phyloP scores from a whole-genome alignment of 2,113 vertebrate genomes.

The Oostethus manadensis region DNA sequence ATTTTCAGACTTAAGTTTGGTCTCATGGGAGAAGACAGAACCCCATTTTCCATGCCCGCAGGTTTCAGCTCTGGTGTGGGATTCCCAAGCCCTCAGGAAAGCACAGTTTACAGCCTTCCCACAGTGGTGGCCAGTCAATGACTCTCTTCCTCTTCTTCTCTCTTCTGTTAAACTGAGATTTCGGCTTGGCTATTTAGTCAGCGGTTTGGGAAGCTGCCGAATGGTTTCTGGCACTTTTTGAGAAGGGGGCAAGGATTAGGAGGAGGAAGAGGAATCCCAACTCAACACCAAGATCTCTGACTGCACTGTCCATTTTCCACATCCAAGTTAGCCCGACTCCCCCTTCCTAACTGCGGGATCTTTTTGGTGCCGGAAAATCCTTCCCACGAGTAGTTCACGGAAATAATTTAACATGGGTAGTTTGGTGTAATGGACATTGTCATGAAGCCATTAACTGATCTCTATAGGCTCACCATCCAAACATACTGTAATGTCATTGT shows the following conservation, averaged over 20 bases:
- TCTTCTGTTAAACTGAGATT: slow-evolving; percentile 46
- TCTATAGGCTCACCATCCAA: slow-evolving; percentile 29
- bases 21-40: slow-evolving; percentile 36
- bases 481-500: too few species aligned
- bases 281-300: slow-evolving; percentile 28
- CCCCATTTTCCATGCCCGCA: slow-evolving; percentile 64
- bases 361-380: slow-evolving; percentile 62
- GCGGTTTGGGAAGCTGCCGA: slow-evolving; percentile 61
- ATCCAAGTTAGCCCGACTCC: slow-evolving; percentile 44
- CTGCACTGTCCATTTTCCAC: slow-evolving; percentile 52
- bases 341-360: slow-evolving; percentile 28
- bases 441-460: slow-evolving; percentile 60
- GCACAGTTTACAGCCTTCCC: slow-evolving; percentile 72
- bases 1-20: slow-evolving; percentile 31
- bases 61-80: slow-evolving; percentile 67
- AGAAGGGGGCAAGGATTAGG: slow-evolving; percentile 12
- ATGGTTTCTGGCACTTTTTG: slow-evolving; percentile 54
- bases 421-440: slow-evolving; percentile 70
- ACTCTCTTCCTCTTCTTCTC: slow-evolving; percentile 54
- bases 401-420: slow-evolving; percentile 71
- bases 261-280: slow-evolving; percentile 15
- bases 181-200: slow-evolving; percentile 55
- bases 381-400: slow-evolving; percentile 61
- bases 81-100: slow-evolving; percentile 71
- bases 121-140: slow-evolving; percentile 66